Evolutionary conservation across 1,140 invertebrate species (phyloP), one percentile per base, ranked within the genome.

Genomic region (Zaprionus camerounensis): DNA sequence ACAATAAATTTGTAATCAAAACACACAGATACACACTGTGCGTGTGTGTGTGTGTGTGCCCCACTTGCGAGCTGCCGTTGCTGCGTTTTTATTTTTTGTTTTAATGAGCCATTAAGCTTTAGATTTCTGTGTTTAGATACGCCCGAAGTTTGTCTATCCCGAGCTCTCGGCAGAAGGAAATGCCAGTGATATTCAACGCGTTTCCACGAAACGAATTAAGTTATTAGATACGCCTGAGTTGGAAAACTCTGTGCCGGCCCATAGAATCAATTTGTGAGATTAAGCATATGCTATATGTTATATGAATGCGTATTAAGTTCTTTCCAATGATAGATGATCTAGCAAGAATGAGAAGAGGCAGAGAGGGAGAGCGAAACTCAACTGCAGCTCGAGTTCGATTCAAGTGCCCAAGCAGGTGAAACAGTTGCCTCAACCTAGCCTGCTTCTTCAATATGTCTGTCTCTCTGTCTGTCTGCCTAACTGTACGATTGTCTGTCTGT

Each of bases 21-120:
- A 59, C 74, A 76, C 59, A 76, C 44, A 36, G 3, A 36, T 11
- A 34, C 31, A 34, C 13, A n/a, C 6, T 28, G 34, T 49, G 38
- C 22, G 41, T 61, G 51, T 56, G 61, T 41, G 41, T 41, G 41
- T 57, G 6, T 68, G 24, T 67, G 55, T 73, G 71, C 57, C 71
- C 59, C 58, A 65, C 31, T 62, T 71, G 26, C 51, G 15, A 44
- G 41, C 41, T 17, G n/a, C n/a, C n/a, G 41, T 17, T 36, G 13
- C 34, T 9, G 22, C 31, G 53, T 38, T 56, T 38, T 62, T 26
- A 44, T 46, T 36, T 62, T 38, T 66, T 62, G 49, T 79, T 87
- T 87, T 87, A 87, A 87, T 87, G 84, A 88, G 78, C 85, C 84
- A 88, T 88, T 87, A 84, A 90, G 84, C 85, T 85, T 90, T 84